These are phyloP conservation scores for Picus viridis DNA, from an alignment of 2,797 vertebrate species.

Conservation along the genomic window DNA sequence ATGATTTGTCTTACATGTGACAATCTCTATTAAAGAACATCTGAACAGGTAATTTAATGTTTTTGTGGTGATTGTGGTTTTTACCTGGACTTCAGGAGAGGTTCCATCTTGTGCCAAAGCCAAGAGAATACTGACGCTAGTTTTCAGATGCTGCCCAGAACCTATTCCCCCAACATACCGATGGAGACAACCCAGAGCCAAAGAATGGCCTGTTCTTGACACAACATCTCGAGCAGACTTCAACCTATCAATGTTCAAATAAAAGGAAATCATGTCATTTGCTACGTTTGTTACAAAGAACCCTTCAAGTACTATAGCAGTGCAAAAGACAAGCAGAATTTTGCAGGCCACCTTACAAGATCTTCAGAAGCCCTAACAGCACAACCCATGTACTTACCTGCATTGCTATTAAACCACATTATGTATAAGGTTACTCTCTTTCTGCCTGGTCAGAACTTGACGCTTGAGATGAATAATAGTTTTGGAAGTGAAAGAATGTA, in stretches of 20 bases:
- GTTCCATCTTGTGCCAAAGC: conserved; percentile 97
- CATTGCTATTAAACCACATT: background rate
- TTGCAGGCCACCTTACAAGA: background rate
- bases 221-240: conserved; percentile 99
- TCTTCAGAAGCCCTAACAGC: background rate
- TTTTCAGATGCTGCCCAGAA: conserved; percentile 98
- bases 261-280: background rate
- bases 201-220: conserved; percentile 95
- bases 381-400: background rate
- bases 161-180: conserved; percentile 98
- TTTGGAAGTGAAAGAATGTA: background rate
- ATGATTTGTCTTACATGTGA: background rate
- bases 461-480: background rate
- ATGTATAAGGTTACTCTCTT: background rate
- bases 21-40: background rate
- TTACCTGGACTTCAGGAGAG: conserved; percentile 97
- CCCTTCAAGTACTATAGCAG: background rate
- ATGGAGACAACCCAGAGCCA: conserved; percentile 98
- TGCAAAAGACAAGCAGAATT: background rate
- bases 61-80: background rate
- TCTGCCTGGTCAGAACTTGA: background rate
- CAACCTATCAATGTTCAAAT: conserved; percentile 78
- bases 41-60: background rate
- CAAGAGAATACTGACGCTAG: conserved; percentile 97
- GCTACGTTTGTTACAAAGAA: background rate